These are phyloP conservation scores for Lycia hirtaria DNA, from an alignment of 2,888 invertebrate species.

Conservation along the genomic window DNA sequence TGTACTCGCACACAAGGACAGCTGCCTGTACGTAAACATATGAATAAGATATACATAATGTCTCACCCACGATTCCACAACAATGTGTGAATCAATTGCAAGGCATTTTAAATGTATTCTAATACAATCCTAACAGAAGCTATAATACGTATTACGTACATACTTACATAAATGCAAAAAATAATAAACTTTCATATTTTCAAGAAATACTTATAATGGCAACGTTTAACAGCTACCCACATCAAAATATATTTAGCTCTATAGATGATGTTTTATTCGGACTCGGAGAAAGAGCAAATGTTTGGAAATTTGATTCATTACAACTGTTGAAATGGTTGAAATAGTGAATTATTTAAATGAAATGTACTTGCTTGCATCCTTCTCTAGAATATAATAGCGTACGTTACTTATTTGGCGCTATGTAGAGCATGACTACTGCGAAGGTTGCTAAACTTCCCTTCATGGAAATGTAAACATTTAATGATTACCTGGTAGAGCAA, in stretches of 20 bases:
- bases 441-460: constrained; percentile 57
- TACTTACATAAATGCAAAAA: background rate
- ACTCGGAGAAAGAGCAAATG: background rate
- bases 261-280: background rate
- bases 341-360: constrained; percentile 1
- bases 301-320: background rate
- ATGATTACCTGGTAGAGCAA: constrained; percentile 5
- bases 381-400: constrained; percentile 12
- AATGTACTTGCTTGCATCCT: constrained; percentile 7
- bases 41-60: constrained; percentile 47
- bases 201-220: background rate
- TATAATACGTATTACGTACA: background rate
- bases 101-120: constrained; percentile 27
- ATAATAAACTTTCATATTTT: constrained; percentile 5
- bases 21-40: constrained; percentile 63
- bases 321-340: background rate
- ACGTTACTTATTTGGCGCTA: constrained; percentile 29
- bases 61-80: constrained; percentile 60
- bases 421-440: constrained; percentile 57
- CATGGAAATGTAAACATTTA: constrained; percentile 45
- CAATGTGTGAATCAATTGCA: constrained; percentile 46
- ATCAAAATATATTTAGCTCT: background rate
- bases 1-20: constrained; percentile 73
- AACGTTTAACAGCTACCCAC: background rate
- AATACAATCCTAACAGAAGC: too few relatives aligned